Evolutionary conservation across 1,140 invertebrate species (phyloP), one percentile per base, ranked within the genome.

Genomic region (Spodoptera litura): DNA sequence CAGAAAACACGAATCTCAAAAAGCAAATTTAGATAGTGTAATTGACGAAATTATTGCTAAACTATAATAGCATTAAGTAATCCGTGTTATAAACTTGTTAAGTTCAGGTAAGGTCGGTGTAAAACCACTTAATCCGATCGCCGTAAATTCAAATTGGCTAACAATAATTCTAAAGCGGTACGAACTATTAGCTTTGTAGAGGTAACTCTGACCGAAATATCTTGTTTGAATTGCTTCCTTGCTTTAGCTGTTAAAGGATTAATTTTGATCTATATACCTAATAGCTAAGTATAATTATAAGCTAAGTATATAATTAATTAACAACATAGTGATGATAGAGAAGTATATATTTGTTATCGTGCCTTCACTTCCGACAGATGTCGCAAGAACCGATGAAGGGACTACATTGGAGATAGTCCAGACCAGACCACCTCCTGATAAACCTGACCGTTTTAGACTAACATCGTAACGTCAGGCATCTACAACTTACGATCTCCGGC

Each of bases 131-230:
- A 62, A 62, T 49, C 20, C 49, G 51, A 59, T 62, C 51, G 56
- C 72, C 58, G 72, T 75, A 35, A 75, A 64, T 75, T 75, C 55
- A 15, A 62, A 75, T 62, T 52, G 72, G 72, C 20, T 35, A n/a
- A 75, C 72, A 62, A 62, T 75, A 61, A 75, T 51, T 75, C 49
- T 35, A 27, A 4, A 11, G 72, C 56, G 72, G 72, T 62, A 31
- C 59, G 9, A 25, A 52, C 58, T 20, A 11, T 44, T 44, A 44
- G 4, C 38, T 44, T 6, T 6, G 38, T 44, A 10, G 38, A 31
- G 61, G 72, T 27, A 13, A 59, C 35, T 15, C 56, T n/a, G 12
- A n/a, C 15, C 44, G 64, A 27, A 15, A 44, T 62, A 15, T 12
- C 31, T 62, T 25, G 25, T 27, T 51, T 49, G 5, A 52, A 52